Percentiles rank a stretch among this genome's conserved stretches.
Conservation (phyloP, 53 echinoderm and acorn worm species). For the Temnopleurus reevesii region DNA sequence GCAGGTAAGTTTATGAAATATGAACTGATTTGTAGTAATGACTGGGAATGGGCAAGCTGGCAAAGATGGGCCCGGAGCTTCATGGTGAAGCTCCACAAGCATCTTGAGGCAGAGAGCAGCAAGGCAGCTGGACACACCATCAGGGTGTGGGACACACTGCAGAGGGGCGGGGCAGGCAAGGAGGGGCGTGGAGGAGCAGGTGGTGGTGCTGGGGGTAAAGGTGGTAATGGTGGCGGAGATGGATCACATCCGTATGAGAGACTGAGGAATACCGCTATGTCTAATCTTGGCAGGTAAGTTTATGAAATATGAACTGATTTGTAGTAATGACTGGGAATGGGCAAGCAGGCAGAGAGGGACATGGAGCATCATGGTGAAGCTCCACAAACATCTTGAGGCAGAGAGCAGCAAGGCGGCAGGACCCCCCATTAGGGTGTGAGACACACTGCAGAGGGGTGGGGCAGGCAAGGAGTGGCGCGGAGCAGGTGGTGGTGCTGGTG, state of each 20-base stretch:
- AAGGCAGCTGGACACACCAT: conserved; percentile 19
- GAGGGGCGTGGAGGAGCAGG: background rate
- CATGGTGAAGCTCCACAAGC: conserved; percentile 76
- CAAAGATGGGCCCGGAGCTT: conserved; percentile 87
- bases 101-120: conserved; percentile 61
- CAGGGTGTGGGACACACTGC: background rate
- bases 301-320: no score
- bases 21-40: no score
- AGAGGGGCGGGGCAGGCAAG: background rate
- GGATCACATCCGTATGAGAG: conserved; percentile 64
- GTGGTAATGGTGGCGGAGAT: no score
- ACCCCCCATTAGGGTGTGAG: background rate
- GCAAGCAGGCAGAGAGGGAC: no score
- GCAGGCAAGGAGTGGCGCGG: background rate
- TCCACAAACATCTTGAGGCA: conserved; percentile 67
- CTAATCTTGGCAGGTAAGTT: conserved; percentile 88
- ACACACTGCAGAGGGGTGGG: background rate
- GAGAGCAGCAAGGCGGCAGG: conserved; percentile 57
- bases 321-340: no score
- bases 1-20: conserved; percentile 75
- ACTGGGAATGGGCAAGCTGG: conserved; percentile 78
- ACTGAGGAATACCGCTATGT: conserved; percentile 84
- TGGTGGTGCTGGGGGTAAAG: background rate
- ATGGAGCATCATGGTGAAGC: conserved; percentile 76
- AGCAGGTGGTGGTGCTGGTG: background rate